Percentiles rank a stretch among this genome's conserved stretches.
These are phyloP conservation scores for Chromobotia macracanthus DNA, from an alignment of 2,797 vertebrate species.

Conservation along the genomic window DNA sequence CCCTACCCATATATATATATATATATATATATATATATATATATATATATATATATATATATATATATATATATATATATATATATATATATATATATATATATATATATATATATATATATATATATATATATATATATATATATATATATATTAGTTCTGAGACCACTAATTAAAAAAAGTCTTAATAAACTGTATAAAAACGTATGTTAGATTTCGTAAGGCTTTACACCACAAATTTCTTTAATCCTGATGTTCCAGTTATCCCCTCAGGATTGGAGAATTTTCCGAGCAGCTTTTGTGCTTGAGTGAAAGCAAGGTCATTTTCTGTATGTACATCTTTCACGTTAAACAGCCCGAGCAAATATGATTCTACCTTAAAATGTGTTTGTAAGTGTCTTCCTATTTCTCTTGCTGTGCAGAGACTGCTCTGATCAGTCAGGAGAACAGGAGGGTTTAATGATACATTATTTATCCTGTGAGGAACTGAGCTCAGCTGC, in stretches of 20 bases:
- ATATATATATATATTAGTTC: no score
- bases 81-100: no score
- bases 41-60: no score
- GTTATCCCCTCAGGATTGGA: neutral
- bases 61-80: no score
- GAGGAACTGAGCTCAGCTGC: slow-evolving; percentile 57
- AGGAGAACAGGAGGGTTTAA: slow-evolving; percentile 39
- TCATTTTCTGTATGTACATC: neutral
- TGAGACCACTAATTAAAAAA: no score
- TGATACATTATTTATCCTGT: slow-evolving; percentile 63
- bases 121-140: no score
- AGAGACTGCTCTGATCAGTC: slow-evolving; percentile 22
- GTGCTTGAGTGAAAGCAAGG: neutral
- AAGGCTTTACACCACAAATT: neutral
- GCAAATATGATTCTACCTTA: slow-evolving; percentile 7
- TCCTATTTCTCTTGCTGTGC: slow-evolving; percentile 24
- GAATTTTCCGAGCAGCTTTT: neutral
- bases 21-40: no score
- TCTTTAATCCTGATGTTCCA: neutral
- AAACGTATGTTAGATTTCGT: no score
- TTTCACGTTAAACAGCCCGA: neutral
- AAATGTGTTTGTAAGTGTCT: neutral
- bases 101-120: no score
- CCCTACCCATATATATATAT: no score
- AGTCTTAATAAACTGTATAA: no score